A percentile compares a stretch with the other conserved stretches of the same genome.
phyloP scores from a whole-genome alignment of 23 tunicate species.

The Halocynthia roretzi region DNA sequence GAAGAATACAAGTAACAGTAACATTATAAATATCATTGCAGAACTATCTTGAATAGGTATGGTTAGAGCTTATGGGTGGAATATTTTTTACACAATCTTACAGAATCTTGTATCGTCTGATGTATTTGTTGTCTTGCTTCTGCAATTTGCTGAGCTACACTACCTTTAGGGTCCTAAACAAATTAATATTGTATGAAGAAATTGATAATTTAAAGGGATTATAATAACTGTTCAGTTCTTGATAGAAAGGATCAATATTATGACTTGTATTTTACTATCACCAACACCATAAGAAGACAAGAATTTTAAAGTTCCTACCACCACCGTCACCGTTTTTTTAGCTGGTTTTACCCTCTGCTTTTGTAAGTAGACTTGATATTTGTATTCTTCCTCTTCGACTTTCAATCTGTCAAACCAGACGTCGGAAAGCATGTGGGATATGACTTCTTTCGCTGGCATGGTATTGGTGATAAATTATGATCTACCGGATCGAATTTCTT shows the following conservation, averaged over 20 bases:
- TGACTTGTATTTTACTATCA: no score
- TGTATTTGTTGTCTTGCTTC: constrained; percentile 71
- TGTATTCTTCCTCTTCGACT: constrained; percentile 28
- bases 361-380: constrained; percentile 5
- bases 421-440: constrained; percentile 9
- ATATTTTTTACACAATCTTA: neutral
- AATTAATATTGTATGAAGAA: neutral
- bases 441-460: neutral
- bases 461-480: neutral
- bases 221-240: neutral
- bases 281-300: neutral
- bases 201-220: neutral
- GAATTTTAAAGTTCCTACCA: neutral
- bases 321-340: constrained; percentile 16
- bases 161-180: constrained; percentile 3
- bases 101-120: constrained; percentile 37
- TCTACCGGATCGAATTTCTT: neutral
- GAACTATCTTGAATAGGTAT: neutral
- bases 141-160: constrained; percentile 75
- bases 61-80: neutral
- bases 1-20: neutral
- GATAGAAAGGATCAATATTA: no score
- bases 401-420: constrained; percentile 15
- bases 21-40: neutral
- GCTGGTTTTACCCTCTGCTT: constrained; percentile 1